Base-by-base conservation (phyloP, 2,797 vertebrate genomes). In the Gymnothorax reevesii region DNA sequence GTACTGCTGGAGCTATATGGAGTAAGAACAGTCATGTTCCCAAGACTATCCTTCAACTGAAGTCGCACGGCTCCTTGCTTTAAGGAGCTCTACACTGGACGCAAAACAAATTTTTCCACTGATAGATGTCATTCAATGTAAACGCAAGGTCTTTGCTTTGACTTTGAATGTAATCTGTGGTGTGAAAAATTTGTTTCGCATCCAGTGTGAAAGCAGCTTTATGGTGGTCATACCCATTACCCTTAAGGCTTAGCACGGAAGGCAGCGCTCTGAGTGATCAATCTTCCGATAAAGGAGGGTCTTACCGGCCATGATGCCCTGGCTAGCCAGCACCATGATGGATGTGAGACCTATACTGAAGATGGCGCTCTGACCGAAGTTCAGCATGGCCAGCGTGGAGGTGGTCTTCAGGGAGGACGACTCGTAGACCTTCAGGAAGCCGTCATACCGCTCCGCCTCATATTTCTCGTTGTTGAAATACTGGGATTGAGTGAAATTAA, bases 391-490 rank as follows among this genome's bases (percentile, higher is more conserved):
- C 69, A 99, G 95, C 0, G 98, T 98, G 22, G 97, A 93, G 75
- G 98, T 98, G 92, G 98, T 99, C 95, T 99, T 99, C 92, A 99
- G 91, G 52, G 99, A 99, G 27, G 98, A 95, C 0, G 95, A 95
- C 92, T 99, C 99, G 84, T 99, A 99, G 2, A 86, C 93, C 94
- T 98, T 99, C 93, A 99, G 93, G 93, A 93, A 99, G 55, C 92
- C 93, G 90, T 99, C 99, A 55, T 99, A 99, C 85, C 92, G 95
- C 64, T 98, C 95, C 55, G 98, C 97, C 95, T 99, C 98, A 0
- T 99, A 99, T 86, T 97, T 98, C 91, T 99, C 99, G 87, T 99
- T 99, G 94, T 99, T 99, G 95, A 99, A 99, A 94, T 99, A 99
- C 99, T 99, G 82, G 20, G 91, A 90, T n/a, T 85, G 87, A 52